A percentile compares a stretch with the other conserved stretches of the same genome.
Evolutionary conservation across 2,113 vertebrate genomes (phyloP).

Genomic region (Carollia perspicillata): DNA sequence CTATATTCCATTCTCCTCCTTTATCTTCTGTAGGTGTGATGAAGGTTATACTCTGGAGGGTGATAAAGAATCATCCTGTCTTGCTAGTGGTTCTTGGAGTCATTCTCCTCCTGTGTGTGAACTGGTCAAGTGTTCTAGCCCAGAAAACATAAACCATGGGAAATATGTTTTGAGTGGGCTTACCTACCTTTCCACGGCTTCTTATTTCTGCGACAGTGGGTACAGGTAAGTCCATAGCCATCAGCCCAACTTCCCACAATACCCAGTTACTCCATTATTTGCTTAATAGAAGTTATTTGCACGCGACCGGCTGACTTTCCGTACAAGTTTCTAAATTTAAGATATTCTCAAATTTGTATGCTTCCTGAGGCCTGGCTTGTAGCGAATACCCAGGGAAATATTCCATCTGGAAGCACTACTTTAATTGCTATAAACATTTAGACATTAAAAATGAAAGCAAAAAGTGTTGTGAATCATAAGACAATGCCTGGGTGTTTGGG

Average conservation of each 20-base stretch:
- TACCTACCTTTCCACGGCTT: slow-evolving; percentile 88
- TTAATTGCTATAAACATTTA: not conserved
- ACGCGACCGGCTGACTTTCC: not conserved
- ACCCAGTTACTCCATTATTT: fast-evolving
- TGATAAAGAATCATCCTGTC: slow-evolving; percentile 89
- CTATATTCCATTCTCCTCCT: not conserved
- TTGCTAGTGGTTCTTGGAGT: slow-evolving; percentile 89
- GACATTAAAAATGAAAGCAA: not conserved
- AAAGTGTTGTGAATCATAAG: not conserved
- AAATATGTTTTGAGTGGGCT: slow-evolving; percentile 83
- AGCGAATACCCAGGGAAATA: not conserved
- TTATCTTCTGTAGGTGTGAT: slow-evolving; percentile 85
- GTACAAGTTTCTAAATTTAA: not conserved
- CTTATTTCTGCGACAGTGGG: slow-evolving; percentile 89
- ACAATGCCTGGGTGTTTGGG: not conserved
- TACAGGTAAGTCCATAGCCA: slow-evolving; percentile 86
- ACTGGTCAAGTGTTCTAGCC: slow-evolving; percentile 87
- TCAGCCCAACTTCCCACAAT: not conserved
- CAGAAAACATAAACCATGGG: slow-evolving; percentile 84
- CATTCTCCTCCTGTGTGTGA: slow-evolving; percentile 87
- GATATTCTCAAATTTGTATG: not conserved
- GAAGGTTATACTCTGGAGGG: slow-evolving; percentile 88
- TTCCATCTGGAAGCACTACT: not conserved
- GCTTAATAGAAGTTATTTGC: not conserved
- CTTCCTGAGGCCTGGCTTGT: not conserved